These are phyloP conservation scores for Hydractinia symbiolongicarpus DNA, from an alignment of 30 jellyfish, hydroid and myxozoan genomes.

Conservation along the genomic window DNA sequence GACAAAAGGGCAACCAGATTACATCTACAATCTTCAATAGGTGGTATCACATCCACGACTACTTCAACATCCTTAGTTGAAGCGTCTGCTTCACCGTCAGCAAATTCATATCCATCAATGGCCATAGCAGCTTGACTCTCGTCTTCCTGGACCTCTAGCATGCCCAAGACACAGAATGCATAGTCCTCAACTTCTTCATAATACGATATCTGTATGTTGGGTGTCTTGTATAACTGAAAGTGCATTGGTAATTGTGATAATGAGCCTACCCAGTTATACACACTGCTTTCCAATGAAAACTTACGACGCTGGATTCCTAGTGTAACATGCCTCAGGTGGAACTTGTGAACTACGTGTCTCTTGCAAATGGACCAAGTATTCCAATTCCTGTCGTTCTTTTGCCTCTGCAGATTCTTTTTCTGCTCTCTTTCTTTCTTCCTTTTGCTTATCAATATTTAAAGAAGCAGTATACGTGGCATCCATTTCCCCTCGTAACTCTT, in stretches of 20 bases:
- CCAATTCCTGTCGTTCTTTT: too few relatives aligned
- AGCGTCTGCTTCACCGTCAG: background rate
- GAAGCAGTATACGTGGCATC: background rate
- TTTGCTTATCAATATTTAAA: background rate
- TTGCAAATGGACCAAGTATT: background rate
- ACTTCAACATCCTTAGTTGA: background rate
- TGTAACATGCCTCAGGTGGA: background rate
- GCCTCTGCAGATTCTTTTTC: too few relatives aligned
- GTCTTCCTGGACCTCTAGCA: background rate
- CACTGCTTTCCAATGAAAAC: background rate
- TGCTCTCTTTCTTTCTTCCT: background rate
- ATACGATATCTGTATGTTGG: background rate
- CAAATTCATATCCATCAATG: background rate
- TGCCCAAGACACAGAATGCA: background rate
- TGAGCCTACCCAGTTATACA: background rate
- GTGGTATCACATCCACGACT: background rate
- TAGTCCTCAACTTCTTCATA: background rate
- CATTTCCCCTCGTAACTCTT: background rate
- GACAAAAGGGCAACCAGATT: background rate
- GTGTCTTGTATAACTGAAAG: background rate
- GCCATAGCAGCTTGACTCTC: background rate
- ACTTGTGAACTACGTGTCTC: background rate
- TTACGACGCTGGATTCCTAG: background rate
- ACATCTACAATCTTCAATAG: background rate
- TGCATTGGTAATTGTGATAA: background rate